Evolutionary conservation across 92 coral and sea anemone species (phyloP).

Genomic region (Isaurus tuberculatus): DNA sequence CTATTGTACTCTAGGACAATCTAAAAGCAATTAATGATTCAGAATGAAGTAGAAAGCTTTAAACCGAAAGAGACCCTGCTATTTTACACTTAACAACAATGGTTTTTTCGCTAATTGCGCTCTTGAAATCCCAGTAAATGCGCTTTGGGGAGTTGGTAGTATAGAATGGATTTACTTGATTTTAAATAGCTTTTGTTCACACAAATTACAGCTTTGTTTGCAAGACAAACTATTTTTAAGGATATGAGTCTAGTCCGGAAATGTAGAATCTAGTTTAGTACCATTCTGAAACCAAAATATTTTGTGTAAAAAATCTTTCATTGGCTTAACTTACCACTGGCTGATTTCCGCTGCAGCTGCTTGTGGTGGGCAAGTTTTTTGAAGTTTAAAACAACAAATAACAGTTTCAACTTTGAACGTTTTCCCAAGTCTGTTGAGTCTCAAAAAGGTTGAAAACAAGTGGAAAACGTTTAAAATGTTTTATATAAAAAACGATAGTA

Average conservation of each 20-base stretch:
- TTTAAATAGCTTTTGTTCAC: slow-evolving; percentile 47
- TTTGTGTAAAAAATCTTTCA: not conserved
- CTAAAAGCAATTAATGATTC: slow-evolving; percentile 38
- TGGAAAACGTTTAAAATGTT: not conserved
- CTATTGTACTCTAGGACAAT: slow-evolving; percentile 22
- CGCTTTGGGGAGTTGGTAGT: slow-evolving; percentile 33
- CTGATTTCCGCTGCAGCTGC: slow-evolving; percentile 13
- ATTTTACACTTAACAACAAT: slow-evolving; percentile 82
- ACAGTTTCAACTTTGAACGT: slow-evolving; percentile 7
- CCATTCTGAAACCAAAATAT: slow-evolving; percentile 33
- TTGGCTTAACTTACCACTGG: not conserved
- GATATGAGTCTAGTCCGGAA: slow-evolving; percentile 37
- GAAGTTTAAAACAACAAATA: not conserved
- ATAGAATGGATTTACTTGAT: slow-evolving; percentile 36
- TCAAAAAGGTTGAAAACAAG: not conserved
- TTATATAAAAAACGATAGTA: not conserved
- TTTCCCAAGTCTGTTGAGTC: not conserved
- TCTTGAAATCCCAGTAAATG: slow-evolving; percentile 29
- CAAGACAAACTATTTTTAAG: slow-evolving; percentile 26
- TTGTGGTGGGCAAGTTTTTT: not conserved
- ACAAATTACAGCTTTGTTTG: slow-evolving; percentile 50
- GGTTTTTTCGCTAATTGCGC: slow-evolving; percentile 79
- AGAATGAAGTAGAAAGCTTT: slow-evolving; percentile 46
- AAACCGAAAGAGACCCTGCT: slow-evolving; percentile 75
- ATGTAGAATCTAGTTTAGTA: slow-evolving; percentile 7